Evolutionary conservation across 2,888 invertebrate species (phyloP).

Genomic region (Cetonia aurata): DNA sequence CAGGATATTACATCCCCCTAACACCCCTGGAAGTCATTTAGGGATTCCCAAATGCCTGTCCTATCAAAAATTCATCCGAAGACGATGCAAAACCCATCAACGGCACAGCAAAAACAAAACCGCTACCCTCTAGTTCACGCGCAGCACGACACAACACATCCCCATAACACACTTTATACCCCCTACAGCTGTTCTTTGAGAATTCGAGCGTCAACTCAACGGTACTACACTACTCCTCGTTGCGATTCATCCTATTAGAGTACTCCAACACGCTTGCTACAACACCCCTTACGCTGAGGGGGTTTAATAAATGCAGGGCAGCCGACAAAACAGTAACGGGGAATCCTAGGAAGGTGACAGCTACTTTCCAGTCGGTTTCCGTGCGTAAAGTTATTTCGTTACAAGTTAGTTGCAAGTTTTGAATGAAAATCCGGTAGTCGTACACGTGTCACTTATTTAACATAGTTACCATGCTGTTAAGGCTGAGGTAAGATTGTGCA

Average conservation of each 20-base stretch:
- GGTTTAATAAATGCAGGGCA: background rate
- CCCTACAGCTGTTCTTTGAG: background rate
- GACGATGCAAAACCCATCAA: too few relatives aligned
- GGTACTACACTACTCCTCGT: background rate
- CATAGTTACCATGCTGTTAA: too few relatives aligned
- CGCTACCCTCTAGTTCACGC: background rate
- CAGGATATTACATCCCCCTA: background rate
- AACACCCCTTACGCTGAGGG: background rate
- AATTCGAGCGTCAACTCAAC: background rate
- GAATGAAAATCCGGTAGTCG: too few relatives aligned
- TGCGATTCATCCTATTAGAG: slow-evolving; percentile 1
- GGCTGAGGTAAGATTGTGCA: too few relatives aligned
- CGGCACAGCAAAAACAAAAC: background rate
- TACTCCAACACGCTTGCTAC: background rate
- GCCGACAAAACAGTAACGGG: too few relatives aligned
- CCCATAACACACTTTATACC: background rate
- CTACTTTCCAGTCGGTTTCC: too few relatives aligned
- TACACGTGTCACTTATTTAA: too few relatives aligned
- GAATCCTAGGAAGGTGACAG: too few relatives aligned
- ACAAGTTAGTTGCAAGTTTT: too few relatives aligned
- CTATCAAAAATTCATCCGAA: background rate
- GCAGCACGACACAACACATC: background rate
- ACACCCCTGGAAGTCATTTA: background rate
- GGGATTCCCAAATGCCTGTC: background rate
- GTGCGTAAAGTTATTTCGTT: too few relatives aligned